phyloP scores from a whole-genome alignment of 1,140 invertebrate genomes.

The Periplaneta americana region DNA sequence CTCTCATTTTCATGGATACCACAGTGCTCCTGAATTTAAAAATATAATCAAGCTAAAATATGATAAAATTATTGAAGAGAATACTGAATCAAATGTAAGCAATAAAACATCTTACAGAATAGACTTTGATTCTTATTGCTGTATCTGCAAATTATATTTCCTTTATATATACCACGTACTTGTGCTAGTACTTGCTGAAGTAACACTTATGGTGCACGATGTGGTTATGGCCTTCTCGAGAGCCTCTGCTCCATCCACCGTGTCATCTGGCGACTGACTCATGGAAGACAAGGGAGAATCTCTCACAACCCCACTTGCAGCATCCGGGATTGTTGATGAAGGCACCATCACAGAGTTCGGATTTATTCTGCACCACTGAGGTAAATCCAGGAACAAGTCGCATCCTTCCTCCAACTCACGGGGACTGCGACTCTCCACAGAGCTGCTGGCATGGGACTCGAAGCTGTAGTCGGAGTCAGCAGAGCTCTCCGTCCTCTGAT shows the following conservation, averaged over 20 bases:
- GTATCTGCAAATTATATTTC: no score
- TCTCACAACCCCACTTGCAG: not conserved
- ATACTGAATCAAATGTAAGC: no score
- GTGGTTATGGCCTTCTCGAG: no score
- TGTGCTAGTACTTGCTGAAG: not conserved
- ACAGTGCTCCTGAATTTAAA: no score
- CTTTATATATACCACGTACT: no score
- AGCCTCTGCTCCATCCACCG: not conserved
- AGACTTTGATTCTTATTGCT: no score
- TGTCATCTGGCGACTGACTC: not conserved
- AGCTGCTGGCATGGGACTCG: constrained; percentile 8
- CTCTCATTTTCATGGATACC: no score
- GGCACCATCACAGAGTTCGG: not conserved
- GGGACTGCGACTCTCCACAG: not conserved
- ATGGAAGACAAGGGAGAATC: not conserved
- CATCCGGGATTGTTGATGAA: no score
- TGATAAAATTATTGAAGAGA: no score
- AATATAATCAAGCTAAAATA: no score
- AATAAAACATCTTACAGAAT: no score
- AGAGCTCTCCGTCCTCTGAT: constrained; percentile 2
- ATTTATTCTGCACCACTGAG: not conserved
- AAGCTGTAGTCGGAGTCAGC: constrained; percentile 17
- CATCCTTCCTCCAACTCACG: constrained; percentile 1
- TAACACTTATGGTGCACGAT: not conserved
- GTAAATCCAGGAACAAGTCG: not conserved